These are phyloP conservation scores for Cossypha polioptera DNA, from an alignment of 2,797 vertebrate genomes.

Conservation along the genomic window DNA sequence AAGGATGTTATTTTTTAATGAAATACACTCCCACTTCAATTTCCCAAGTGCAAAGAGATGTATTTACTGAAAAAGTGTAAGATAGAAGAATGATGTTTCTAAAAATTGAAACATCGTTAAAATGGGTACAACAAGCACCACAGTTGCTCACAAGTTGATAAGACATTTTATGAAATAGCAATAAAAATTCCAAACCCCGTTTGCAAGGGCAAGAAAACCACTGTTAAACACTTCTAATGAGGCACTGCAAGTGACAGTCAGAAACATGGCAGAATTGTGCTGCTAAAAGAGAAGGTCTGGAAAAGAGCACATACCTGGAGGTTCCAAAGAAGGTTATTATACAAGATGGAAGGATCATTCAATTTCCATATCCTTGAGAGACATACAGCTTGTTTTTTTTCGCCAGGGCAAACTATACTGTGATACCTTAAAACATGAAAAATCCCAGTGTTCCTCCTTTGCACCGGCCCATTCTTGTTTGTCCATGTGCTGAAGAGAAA, in stretches of 20 bases:
- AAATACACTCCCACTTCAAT: conserved; percentile 21
- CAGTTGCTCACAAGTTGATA: neutral
- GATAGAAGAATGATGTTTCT: neutral
- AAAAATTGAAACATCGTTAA: neutral
- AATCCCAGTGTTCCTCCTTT: neutral
- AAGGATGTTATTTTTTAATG: conserved; percentile 17
- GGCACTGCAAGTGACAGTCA: neutral
- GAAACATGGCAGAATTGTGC: neutral
- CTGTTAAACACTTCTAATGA: neutral
- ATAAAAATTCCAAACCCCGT: neutral
- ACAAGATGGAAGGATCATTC: neutral
- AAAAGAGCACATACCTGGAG: neutral
- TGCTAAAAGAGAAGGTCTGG: neutral
- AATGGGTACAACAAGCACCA: neutral
- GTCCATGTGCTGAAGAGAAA: neutral
- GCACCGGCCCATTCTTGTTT: neutral
- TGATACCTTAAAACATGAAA: neutral
- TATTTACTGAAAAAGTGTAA: neutral
- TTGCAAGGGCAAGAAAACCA: neutral
- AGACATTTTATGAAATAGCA: neutral
- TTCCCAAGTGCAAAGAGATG: neutral
- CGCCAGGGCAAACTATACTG: neutral
- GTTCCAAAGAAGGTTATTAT: neutral
- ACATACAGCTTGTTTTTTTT: neutral
- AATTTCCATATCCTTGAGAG: neutral